phyloP scores from a whole-genome alignment of 2,888 invertebrate species.

The Drosophila fungiperda region DNA sequence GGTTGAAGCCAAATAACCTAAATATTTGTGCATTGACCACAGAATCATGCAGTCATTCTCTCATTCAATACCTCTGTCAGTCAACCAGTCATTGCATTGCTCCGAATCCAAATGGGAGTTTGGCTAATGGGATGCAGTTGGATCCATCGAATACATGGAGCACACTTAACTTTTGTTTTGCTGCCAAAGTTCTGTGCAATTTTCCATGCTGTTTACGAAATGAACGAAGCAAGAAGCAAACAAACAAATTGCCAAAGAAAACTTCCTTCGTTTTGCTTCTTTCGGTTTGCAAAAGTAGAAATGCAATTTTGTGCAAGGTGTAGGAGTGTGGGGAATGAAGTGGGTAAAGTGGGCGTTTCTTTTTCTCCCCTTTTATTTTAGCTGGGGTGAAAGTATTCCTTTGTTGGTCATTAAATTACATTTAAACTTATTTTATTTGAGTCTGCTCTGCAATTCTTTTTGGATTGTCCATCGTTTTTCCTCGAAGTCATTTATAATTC shows the following conservation, averaged over 20 bases:
- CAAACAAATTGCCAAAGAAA: conserved; percentile 74
- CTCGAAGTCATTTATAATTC: conserved; percentile 21
- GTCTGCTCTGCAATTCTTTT: conserved; percentile 29
- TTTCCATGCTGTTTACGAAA: conserved; percentile 73
- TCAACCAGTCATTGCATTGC: background rate
- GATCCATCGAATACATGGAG: conserved; percentile 58
- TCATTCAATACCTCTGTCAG: conserved; percentile 1
- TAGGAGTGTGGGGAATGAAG: conserved; percentile 7
- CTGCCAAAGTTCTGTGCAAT: conserved; percentile 64
- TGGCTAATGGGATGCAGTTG: conserved; percentile 16
- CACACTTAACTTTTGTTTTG: conserved; percentile 65
- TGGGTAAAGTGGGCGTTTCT: background rate
- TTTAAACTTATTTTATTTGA: conserved; percentile 45
- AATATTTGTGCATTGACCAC: background rate
- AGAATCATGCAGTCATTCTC: conserved; percentile 6
- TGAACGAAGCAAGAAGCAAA: conserved; percentile 66
- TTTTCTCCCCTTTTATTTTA: background rate
- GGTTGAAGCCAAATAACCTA: conserved; percentile 1
- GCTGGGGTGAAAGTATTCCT: conserved; percentile 46
- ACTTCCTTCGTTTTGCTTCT: conserved; percentile 60
- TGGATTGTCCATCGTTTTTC: background rate
- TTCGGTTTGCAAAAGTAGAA: conserved; percentile 31
- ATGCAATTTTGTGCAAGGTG: conserved; percentile 41
- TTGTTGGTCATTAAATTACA: conserved; percentile 70
- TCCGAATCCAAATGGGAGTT: background rate